Percentiles rank a stretch among this genome's conserved stretches.
These are phyloP conservation scores for Oenanthe oenanthe DNA, from an alignment of 2,113 vertebrate species.

Conservation along the genomic window DNA sequence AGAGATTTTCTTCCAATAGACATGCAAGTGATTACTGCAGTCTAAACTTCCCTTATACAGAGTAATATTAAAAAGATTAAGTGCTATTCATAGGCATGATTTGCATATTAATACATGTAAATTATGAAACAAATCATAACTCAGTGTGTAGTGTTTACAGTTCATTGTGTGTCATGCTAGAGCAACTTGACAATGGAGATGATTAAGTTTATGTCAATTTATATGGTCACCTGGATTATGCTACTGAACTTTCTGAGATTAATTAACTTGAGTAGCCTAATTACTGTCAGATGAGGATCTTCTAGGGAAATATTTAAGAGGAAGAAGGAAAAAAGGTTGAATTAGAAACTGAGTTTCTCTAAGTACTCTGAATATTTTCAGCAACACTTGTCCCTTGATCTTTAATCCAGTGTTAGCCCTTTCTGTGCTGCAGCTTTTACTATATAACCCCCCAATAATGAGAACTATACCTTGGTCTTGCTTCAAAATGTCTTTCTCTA, in stretches of 20 bases:
- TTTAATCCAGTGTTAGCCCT: neutral
- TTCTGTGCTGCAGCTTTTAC: neutral
- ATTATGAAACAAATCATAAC: neutral
- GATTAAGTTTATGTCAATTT: neutral
- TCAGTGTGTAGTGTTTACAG: neutral
- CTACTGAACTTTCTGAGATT: neutral
- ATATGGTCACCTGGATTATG: neutral
- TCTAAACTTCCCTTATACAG: neutral
- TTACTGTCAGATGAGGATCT: neutral
- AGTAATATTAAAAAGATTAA: neutral
- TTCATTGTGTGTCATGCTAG: neutral
- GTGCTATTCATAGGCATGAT: neutral
- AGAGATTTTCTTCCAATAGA: neutral
- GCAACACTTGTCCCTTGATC: neutral
- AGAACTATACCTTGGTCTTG: neutral
- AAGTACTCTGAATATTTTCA: neutral
- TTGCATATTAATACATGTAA: conserved; percentile 34
- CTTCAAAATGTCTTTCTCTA: neutral
- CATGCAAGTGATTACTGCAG: neutral
- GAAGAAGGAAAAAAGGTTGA: neutral
- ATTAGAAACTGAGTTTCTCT: neutral
- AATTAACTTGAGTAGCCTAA: conserved; percentile 10
- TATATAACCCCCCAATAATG: neutral
- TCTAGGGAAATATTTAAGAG: neutral
- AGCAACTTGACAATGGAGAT: neutral